Evolutionary conservation across 2,797 vertebrate genomes (phyloP), one percentile per base, ranked within the genome.

Genomic region (Leptatherina wallacei): DNA sequence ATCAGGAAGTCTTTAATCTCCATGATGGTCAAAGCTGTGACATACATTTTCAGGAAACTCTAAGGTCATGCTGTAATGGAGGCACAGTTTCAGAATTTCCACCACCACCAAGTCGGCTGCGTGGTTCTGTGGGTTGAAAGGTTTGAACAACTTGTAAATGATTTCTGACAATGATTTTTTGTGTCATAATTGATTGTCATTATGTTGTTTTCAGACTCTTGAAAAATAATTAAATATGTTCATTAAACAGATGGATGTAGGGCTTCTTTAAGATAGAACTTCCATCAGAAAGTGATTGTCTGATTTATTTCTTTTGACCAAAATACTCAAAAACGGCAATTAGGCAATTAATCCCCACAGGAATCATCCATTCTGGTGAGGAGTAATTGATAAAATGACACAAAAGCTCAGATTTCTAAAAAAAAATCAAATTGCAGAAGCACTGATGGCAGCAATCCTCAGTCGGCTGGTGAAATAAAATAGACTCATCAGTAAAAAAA

Each of bases 41-140:
- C 35, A 27, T 12, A 22, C 3, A 8, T 38, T 60, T 71, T 67
- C 29, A 56, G 52, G 33, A 67, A 60, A 68, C 29, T n/a, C 6
- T 52, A 6, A 66, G 27, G 12, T 65, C n/a, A 38, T 11, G 3
- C 27, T 6, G 49, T 16, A 11, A 32, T 62, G 29, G 24, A 38
- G 32, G 22, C 16, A 3, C 33, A 29, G 38, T 24, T 40, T 63
- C 49, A 47, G n/a, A 38, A 44, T 40, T 56, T 35, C 61, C 49
- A 24, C 68, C 24, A 12, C 14, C 61, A 29, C 20, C 51, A 2
- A 6, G 0, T 51, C 30, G 18, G 10, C 47, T 8, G 9, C n/a
- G 3, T 51, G 33, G 20, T 20, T 22, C 20, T 27, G 0, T 32
- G 24, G 16, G 32, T 18, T 3, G 3, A 20, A 16, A 38, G 6